phyloP scores from a whole-genome alignment of 2,888 invertebrate species.

The Tipula vernalis region DNA sequence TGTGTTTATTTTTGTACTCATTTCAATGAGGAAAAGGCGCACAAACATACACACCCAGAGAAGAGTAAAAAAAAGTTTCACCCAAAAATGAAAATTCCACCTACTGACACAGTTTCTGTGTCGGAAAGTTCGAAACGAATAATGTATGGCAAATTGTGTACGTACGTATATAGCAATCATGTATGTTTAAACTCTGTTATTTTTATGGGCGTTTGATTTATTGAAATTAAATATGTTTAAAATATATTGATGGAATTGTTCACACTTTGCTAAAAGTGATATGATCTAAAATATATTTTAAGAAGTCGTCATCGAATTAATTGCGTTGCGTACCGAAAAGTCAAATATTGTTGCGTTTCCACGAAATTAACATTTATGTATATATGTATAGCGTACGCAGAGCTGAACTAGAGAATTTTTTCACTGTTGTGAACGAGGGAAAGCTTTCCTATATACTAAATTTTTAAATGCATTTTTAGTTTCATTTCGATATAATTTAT shows the following conservation, averaged over 20 bases:
- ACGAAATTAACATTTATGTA: too few species aligned
- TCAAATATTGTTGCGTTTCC: too few species aligned
- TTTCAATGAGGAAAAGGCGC: background rate
- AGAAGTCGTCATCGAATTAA: too few species aligned
- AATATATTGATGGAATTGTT: too few species aligned
- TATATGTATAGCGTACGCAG: too few species aligned
- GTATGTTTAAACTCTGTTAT: background rate
- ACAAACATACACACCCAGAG: background rate
- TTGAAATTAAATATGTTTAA: too few species aligned
- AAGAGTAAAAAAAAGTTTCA: background rate
- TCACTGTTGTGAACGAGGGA: background rate
- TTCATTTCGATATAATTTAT: background rate
- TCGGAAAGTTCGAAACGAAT: background rate
- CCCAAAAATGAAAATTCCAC: background rate
- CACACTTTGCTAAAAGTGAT: too few species aligned
- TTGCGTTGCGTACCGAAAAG: too few species aligned
- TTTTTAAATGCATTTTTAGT: background rate
- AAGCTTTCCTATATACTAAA: background rate
- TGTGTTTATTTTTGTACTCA: background rate
- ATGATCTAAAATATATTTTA: too few species aligned
- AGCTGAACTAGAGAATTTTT: background rate
- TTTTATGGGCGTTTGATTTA: background rate
- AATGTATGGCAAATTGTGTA: background rate
- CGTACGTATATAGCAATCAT: background rate
- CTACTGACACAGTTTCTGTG: conserved; percentile 10